Percentiles rank a stretch among this genome's conserved stretches.
These are phyloP conservation scores for Hylaeus volcanicus DNA, from an alignment of 1,140 invertebrate species.

Conservation along the genomic window DNA sequence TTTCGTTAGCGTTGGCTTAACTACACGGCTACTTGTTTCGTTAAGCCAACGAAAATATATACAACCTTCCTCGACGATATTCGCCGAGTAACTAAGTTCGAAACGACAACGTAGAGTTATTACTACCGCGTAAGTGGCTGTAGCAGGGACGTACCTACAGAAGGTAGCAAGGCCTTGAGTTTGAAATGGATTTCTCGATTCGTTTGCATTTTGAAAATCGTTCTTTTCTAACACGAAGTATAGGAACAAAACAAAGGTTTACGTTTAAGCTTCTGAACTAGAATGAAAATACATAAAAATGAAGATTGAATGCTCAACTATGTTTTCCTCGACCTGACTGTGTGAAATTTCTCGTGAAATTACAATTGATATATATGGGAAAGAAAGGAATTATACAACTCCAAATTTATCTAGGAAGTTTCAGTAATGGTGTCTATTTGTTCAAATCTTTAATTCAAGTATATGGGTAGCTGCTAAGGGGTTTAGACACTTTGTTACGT, in stretches of 20 bases:
- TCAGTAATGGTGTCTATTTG: neutral
- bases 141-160: slow-evolving; percentile 23
- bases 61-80: slow-evolving; percentile 37
- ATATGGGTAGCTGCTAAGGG: neutral
- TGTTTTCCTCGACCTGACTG: too few species aligned
- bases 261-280: too few species aligned
- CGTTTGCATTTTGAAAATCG: neutral
- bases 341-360: neutral
- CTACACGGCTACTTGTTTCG: neutral
- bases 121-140: slow-evolving; percentile 68
- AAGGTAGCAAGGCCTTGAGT: neutral
- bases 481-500: slow-evolving; percentile 41
- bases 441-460: neutral
- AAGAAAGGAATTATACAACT: neutral
- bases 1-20: neutral
- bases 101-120: slow-evolving; percentile 67
- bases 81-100: slow-evolving; percentile 65
- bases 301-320: neutral
- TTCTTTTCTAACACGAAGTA: neutral
- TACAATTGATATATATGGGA: neutral
- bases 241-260: neutral
- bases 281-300: neutral
- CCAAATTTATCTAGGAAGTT: too few species aligned
- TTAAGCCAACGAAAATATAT: neutral
- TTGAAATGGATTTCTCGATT: neutral